phyloP scores from a whole-genome alignment of 2,888 invertebrate species.

The Rhaphigaster nebulosa region DNA sequence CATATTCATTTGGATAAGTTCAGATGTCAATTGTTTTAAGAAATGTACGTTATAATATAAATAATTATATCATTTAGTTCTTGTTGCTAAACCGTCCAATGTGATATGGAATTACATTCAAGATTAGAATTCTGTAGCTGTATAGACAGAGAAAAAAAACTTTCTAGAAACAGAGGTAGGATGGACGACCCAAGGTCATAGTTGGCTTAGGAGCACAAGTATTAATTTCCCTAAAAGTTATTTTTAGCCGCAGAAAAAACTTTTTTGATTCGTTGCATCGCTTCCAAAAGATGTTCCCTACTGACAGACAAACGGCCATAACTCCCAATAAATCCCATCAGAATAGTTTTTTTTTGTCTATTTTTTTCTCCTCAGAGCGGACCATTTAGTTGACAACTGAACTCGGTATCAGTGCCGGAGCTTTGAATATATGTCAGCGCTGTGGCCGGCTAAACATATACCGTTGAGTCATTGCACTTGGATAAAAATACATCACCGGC shows the following conservation, averaged over 20 bases:
- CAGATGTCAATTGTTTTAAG: not conserved
- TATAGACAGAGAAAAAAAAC: not conserved
- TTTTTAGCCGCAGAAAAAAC: constrained; percentile 24
- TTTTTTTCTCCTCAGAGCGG: not conserved
- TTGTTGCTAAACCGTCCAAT: not conserved
- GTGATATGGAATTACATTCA: not conserved
- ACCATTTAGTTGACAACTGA: constrained; percentile 36
- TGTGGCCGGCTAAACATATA: constrained; percentile 52
- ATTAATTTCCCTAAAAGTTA: constrained; percentile 38
- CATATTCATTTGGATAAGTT: no score
- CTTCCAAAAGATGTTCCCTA: constrained; percentile 20
- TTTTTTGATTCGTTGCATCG: constrained; percentile 23
- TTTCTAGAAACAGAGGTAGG: constrained; percentile 25
- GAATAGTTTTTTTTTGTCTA: not conserved
- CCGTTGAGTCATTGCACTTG: constrained; percentile 57
- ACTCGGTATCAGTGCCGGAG: constrained; percentile 7
- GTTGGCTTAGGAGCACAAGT: constrained; percentile 31
- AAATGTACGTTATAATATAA: not conserved
- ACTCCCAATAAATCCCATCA: constrained; percentile 13
- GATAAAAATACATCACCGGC: constrained; percentile 39
- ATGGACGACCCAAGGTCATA: constrained; percentile 40
- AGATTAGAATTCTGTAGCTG: not conserved
- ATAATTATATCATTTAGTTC: not conserved
- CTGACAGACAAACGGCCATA: constrained; percentile 27
- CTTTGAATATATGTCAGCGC: constrained; percentile 37